These are phyloP conservation scores for Lepisosteus osseus DNA, from an alignment of 2,113 vertebrate genomes.

Conservation along the genomic window DNA sequence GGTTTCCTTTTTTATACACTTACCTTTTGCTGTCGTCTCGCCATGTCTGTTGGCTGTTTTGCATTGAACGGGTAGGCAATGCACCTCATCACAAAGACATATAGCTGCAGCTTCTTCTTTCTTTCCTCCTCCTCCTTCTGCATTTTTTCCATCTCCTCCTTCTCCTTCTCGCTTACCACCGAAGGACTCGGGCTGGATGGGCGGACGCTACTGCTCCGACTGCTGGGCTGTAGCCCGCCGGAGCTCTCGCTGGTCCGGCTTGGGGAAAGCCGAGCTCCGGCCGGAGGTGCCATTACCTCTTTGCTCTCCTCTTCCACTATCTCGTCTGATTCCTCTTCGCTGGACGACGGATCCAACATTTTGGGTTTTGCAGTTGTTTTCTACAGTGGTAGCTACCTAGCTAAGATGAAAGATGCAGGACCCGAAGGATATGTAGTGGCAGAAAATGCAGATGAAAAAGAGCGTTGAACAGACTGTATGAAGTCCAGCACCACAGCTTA, in stretches of 20 bases:
- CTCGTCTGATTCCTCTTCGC: conserved; percentile 90
- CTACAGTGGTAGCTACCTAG: conserved; percentile 13
- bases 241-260: conserved; percentile 80
- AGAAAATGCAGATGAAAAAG: conserved; percentile 13
- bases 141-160: conserved; percentile 90
- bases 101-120: conserved; percentile 92
- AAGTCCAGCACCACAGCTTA: not conserved
- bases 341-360: conserved; percentile 93
- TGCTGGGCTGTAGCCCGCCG: conserved; percentile 67
- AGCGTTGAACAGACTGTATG: not conserved
- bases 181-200: conserved; percentile 82
- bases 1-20: conserved; percentile 23
- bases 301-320: conserved; percentile 79
- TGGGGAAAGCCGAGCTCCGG: conserved; percentile 70
- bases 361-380: conserved; percentile 25
- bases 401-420: conserved; percentile 17
- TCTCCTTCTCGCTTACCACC: conserved; percentile 89
- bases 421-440: conserved; percentile 2
- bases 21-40: conserved; percentile 96
- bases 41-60: conserved; percentile 97
- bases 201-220: conserved; percentile 62
- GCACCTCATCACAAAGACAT: conserved; percentile 96
- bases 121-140: conserved; percentile 91
- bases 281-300: conserved; percentile 73
- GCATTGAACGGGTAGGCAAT: conserved; percentile 97